phyloP scores from a whole-genome alignment of 2,113 vertebrate species.

The Sturnus vulgaris region DNA sequence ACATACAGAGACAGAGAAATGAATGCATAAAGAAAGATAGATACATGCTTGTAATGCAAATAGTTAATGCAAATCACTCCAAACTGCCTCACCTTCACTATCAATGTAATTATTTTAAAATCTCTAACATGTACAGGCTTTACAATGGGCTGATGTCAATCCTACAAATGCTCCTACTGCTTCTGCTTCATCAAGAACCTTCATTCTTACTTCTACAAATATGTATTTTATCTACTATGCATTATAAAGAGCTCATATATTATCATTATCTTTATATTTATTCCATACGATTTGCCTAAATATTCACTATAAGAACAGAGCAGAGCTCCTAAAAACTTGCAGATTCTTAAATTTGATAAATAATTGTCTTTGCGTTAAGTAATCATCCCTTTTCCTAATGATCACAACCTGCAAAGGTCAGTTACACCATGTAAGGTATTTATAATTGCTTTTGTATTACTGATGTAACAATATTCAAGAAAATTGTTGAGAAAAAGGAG shows the following conservation, averaged over 20 bases:
- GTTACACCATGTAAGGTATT: not conserved
- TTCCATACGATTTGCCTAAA: not conserved
- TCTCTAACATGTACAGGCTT: not conserved
- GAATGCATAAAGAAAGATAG: not conserved
- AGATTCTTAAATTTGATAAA: not conserved
- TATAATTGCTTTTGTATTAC: not conserved
- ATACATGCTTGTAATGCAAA: not conserved
- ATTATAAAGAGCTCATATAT: not conserved
- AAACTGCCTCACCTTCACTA: not conserved
- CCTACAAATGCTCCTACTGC: not conserved
- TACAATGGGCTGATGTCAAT: not conserved
- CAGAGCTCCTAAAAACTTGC: not conserved
- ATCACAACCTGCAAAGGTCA: not conserved
- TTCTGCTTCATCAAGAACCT: not conserved
- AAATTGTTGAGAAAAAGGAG: not conserved
- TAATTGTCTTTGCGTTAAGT: not conserved
- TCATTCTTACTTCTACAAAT: not conserved
- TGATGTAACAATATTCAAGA: not conserved
- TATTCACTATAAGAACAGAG: not conserved
- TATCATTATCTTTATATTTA: not conserved
- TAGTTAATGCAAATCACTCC: not conserved
- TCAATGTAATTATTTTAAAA: not conserved
- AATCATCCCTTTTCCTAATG: not conserved
- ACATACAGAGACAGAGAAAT: not conserved
- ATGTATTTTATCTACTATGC: not conserved